These are phyloP conservation scores for Neosalanx taihuensis DNA, from an alignment of 2,797 vertebrate genomes.

Conservation along the genomic window DNA sequence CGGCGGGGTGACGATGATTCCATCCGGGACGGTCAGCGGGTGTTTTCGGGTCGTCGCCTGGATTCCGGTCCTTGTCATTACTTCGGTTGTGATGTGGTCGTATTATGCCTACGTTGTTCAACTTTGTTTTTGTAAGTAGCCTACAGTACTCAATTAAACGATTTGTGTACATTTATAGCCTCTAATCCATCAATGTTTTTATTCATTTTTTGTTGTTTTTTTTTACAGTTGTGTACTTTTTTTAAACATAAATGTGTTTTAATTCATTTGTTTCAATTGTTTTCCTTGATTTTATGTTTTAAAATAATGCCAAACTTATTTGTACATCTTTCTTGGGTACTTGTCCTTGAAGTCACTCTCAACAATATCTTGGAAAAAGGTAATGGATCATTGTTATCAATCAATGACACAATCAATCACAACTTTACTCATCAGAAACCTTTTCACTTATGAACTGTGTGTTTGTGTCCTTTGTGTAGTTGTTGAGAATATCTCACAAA, in stretches of 20 bases:
- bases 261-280: not conserved
- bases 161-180: not conserved
- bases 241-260: not conserved
- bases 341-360: constrained; percentile 2
- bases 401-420: not conserved
- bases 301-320: not conserved
- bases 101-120: constrained; percentile 83
- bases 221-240: not conserved
- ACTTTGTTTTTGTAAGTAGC: constrained; percentile 77
- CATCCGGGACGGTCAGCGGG: constrained; percentile 63
- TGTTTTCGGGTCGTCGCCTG: constrained; percentile 73
- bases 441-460: not conserved
- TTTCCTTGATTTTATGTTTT: not conserved
- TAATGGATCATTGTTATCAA: not conserved
- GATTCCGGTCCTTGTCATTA: constrained; percentile 76
- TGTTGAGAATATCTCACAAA: not conserved
- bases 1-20: constrained; percentile 55
- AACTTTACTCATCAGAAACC: not conserved
- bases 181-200: not conserved
- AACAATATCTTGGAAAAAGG: constrained; percentile 9
- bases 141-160: not conserved
- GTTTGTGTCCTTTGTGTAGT: not conserved
- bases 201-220: not conserved
- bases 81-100: constrained; percentile 77
- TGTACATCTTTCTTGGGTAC: not conserved